Conservation (phyloP, 2,113 vertebrate species). For the Emydocephalus ijimae region DNA sequence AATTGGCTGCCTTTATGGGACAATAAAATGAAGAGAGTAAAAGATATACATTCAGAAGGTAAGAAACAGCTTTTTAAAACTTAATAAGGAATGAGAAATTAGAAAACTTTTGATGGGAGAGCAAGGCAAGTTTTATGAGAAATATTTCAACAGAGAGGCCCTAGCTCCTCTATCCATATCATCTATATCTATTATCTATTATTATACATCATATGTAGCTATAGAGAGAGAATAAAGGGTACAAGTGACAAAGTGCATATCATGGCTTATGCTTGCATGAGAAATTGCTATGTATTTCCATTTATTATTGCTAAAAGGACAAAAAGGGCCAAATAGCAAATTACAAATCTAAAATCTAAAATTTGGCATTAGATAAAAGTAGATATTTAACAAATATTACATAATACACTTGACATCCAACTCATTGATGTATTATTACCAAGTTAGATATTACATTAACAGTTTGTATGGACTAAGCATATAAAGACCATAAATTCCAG, state of each 20-base stretch:
- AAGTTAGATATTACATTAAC: not conserved
- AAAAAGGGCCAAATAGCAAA: not conserved
- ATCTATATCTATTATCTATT: not conserved
- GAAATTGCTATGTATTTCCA: not conserved
- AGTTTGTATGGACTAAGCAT: not conserved
- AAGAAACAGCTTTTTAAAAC: not conserved
- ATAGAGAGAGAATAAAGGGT: not conserved
- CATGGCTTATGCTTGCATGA: not conserved
- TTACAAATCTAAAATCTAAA: not conserved
- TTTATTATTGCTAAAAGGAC: not conserved
- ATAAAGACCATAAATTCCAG: not conserved
- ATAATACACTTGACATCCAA: not conserved
- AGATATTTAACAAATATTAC: not conserved
- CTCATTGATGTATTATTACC: not conserved
- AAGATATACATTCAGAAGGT: constrained; percentile 1
- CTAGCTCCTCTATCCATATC: not conserved
- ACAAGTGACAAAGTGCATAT: not conserved
- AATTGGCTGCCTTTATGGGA: constrained; percentile 21
- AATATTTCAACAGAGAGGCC: not conserved
- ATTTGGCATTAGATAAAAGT: not conserved
- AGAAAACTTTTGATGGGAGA: not conserved
- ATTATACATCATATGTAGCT: not conserved
- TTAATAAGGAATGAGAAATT: not conserved
- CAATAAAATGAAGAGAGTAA: constrained; percentile 23
- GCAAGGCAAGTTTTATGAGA: not conserved